These are phyloP conservation scores for Ovis aries DNA, from an alignment of 2,113 vertebrate genomes.

Conservation along the genomic window DNA sequence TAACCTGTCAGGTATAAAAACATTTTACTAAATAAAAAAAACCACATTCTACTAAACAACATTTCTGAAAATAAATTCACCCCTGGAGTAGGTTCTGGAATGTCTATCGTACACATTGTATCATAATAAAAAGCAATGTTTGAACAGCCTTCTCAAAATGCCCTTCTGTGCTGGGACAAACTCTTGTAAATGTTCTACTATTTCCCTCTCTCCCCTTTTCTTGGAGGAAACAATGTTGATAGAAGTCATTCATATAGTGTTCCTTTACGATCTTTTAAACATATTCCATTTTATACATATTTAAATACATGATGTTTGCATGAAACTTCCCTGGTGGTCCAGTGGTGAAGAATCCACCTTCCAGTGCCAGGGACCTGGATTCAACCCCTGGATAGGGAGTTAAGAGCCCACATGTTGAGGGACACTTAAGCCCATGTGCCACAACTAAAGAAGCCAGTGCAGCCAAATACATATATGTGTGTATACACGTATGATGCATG, in stretches of 20 bases:
- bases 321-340: not conserved
- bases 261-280: not conserved
- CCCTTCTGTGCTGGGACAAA: not conserved
- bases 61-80: not conserved
- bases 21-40: not conserved
- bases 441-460: not conserved
- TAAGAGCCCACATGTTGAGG: not conserved
- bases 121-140: not conserved
- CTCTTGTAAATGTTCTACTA: not conserved
- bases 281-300: not conserved
- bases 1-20: not conserved
- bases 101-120: not conserved
- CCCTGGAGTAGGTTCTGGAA: not conserved
- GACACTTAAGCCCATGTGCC: not conserved
- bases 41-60: not conserved
- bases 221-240: not conserved
- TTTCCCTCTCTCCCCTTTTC: not conserved
- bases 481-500: not conserved
- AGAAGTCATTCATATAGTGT: not conserved
- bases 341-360: not conserved
- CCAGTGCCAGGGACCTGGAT: not conserved
- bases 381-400: not conserved
- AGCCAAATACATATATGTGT: not conserved
- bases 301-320: not conserved
- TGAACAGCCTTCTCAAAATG: not conserved